These are phyloP conservation scores for Alectura lathami DNA, from an alignment of 2,113 vertebrate species.

Conservation along the genomic window DNA sequence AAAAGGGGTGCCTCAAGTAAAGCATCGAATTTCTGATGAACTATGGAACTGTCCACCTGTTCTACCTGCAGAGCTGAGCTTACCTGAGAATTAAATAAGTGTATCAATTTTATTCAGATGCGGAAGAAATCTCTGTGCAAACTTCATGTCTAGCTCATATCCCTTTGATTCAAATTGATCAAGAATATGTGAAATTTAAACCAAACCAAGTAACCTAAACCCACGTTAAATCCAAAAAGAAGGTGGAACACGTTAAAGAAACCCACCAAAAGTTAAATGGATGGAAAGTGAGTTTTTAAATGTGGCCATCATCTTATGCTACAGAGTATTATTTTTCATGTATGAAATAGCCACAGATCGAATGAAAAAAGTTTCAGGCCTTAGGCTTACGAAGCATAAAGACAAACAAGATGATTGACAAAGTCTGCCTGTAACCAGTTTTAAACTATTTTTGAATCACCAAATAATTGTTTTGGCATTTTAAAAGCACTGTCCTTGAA, in stretches of 20 bases:
- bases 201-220: not conserved
- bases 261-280: not conserved
- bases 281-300: not conserved
- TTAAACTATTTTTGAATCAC: not conserved
- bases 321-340: not conserved
- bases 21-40: not conserved
- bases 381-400: not conserved
- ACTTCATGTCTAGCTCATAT: not conserved
- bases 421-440: not conserved
- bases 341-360: not conserved
- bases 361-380: not conserved
- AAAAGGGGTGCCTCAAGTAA: not conserved
- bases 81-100: accelerated
- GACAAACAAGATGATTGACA: not conserved
- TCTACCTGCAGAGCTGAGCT: not conserved
- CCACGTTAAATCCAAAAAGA: not conserved
- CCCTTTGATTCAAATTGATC: not conserved
- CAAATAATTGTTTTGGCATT: not conserved
- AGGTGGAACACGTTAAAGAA: not conserved
- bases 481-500: not conserved
- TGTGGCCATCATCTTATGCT: not conserved
- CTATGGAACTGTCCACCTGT: not conserved
- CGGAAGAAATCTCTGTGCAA: accelerated
- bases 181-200: not conserved
- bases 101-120: accelerated